Evolutionary conservation across 1,140 invertebrate species (phyloP), one percentile per base, ranked within the genome.

Genomic region (Panonychus citri): DNA sequence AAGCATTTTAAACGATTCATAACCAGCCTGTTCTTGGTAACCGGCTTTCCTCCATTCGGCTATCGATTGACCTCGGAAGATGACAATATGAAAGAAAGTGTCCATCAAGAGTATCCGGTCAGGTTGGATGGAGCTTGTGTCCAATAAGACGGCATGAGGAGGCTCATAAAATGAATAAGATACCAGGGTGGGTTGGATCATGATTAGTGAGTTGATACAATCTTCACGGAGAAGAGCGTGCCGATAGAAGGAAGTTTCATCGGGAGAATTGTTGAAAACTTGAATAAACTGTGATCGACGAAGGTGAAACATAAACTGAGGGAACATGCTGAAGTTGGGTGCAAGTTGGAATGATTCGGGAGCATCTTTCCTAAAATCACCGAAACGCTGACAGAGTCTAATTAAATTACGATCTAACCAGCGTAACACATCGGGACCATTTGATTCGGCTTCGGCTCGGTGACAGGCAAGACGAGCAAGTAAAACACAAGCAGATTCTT

Each of bases 211-310:
- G 71, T 98, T 91, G 0, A 86, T 89, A 57, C 97, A 75, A 73
- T 96, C 90, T 73, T 99, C 95, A 55, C 86, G 75, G 80, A 93
- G 90, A 59, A 99, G 71, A 81, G 95, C 90, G 68, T 96, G 90
- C 62, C 90, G 81, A 68, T 99, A 99, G 73, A 94, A 99, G 56
- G 90, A 91, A 27, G 95, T 98, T 77, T 99, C 95, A 73, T 99
- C 95, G 1, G 95, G 95, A 53, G 90, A 96, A 75, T 99, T 99
- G 71, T 99, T 99, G 71, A 99, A 99, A n/a, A 99, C 94, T 77
- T 99, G 95, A 59, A 99, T 75, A 73, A 99, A 99, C 71, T 97
- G 94, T 43, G 94, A 98, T 60, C 95, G 76, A 58, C 95, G 75
- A 61, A 99, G 72, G 70, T 99, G 95, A 70, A 98, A 99, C 89